Conservation (phyloP, 2,888 invertebrate genomes). For the Plemyria rubiginata region DNA sequence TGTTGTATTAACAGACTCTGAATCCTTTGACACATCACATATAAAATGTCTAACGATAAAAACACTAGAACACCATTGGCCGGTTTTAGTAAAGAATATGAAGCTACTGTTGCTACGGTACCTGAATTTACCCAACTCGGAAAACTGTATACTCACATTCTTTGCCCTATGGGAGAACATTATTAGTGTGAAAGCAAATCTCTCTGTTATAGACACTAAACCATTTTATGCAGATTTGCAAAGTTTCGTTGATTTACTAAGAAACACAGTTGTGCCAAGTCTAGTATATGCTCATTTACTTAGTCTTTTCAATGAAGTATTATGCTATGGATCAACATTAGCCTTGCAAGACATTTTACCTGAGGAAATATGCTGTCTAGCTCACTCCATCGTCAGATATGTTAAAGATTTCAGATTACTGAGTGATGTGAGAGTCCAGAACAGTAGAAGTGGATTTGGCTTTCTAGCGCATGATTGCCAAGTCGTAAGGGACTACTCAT, state of each 20-base stretch:
- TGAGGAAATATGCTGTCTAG: slow-evolving; percentile 94
- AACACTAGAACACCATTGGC: slow-evolving; percentile 94
- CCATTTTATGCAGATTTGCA: slow-evolving; percentile 94
- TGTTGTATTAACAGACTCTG: slow-evolving; percentile 89
- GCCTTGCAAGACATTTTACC: slow-evolving; percentile 94
- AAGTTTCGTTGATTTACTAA: slow-evolving; percentile 89
- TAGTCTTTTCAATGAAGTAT: slow-evolving; percentile 94
- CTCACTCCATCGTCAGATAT: slow-evolving; percentile 93
- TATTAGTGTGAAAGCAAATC: slow-evolving; percentile 95
- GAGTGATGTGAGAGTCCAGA: slow-evolving; percentile 80
- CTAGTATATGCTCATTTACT: slow-evolving; percentile 94
- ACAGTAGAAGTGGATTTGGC: slow-evolving; percentile 75
- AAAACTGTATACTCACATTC: slow-evolving; percentile 91
- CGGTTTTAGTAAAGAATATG: slow-evolving; percentile 90
- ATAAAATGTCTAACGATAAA: slow-evolving; percentile 94
- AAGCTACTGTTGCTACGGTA: slow-evolving; percentile 84
- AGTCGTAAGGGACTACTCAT: slow-evolving; percentile 66
- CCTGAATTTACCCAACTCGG: slow-evolving; percentile 85
- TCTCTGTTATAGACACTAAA: slow-evolving; percentile 94
- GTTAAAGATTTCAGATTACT: slow-evolving; percentile 93
- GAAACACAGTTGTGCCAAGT: slow-evolving; percentile 89
- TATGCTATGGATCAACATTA: slow-evolving; percentile 95
- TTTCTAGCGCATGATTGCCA: slow-evolving; percentile 76
- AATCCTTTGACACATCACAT: slow-evolving; percentile 93
- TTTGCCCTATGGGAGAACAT: slow-evolving; percentile 95